Conservation (phyloP, 2,797 vertebrate genomes). For the Chloroceryle amazona region DNA sequence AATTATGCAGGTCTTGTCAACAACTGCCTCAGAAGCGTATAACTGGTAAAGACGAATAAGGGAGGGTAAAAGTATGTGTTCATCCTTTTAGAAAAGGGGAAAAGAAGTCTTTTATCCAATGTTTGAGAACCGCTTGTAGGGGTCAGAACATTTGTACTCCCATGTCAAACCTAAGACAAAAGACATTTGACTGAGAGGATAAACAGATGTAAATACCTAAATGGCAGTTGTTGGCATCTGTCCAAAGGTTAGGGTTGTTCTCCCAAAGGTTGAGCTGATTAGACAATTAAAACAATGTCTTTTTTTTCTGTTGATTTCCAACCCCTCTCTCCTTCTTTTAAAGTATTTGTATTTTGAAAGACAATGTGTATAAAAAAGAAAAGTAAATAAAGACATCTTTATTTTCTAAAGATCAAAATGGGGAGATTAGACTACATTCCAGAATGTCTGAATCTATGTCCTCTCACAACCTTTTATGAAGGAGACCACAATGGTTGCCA, state of each 20-base stretch:
- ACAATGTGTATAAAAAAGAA: constrained; percentile 32
- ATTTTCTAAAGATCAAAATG: constrained; percentile 55
- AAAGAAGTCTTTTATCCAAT: constrained; percentile 62
- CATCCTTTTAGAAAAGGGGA: constrained; percentile 69
- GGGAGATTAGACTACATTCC: constrained; percentile 45
- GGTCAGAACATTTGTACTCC: constrained; percentile 79
- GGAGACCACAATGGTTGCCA: constrained; percentile 35
- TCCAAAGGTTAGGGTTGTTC: constrained; percentile 75
- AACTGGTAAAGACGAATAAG: constrained; percentile 60
- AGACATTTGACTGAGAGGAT: constrained; percentile 79
- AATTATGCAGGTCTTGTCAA: constrained; percentile 78
- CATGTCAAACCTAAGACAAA: constrained; percentile 76
- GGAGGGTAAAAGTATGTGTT: constrained; percentile 71
- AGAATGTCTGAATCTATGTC: constrained; percentile 52
- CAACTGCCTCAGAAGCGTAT: constrained; percentile 63
- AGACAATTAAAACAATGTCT: constrained; percentile 73
- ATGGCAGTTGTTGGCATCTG: constrained; percentile 77
- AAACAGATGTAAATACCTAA: constrained; percentile 85
- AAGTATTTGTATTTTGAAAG: constrained; percentile 34
- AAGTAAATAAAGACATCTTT: constrained; percentile 43
- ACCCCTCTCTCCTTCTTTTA: constrained; percentile 1
- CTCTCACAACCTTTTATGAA: constrained; percentile 57
- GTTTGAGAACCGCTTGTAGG: constrained; percentile 65
- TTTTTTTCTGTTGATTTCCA: neutral
- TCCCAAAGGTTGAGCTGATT: constrained; percentile 76